Conservation (phyloP, 2,888 invertebrate genomes). For the Teleiodes luculella region DNA sequence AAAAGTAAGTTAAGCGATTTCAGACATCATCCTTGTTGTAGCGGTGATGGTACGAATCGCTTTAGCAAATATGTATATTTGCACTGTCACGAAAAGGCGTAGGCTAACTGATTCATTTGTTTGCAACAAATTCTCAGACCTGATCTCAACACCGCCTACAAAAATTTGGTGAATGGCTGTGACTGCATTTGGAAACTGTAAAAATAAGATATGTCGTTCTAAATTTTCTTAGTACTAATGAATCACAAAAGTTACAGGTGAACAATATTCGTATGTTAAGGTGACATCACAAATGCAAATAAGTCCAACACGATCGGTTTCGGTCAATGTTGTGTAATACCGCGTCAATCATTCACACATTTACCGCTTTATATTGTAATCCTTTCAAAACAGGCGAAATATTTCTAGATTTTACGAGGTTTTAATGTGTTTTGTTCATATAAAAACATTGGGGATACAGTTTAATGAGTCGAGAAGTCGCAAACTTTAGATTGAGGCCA, state of each 20-base stretch:
- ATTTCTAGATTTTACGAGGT: background rate
- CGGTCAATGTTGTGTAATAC: constrained; percentile 31
- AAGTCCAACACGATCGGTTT: constrained; percentile 33
- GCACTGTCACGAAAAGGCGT: constrained; percentile 8
- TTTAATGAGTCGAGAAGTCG: constrained; percentile 36
- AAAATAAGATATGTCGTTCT: background rate
- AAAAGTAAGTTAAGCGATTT: background rate
- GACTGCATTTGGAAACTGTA: constrained; percentile 11
- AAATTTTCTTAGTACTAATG: background rate
- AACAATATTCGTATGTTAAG: constrained; percentile 11
- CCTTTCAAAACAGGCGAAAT: background rate
- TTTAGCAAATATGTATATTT: background rate
- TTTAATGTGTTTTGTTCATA: no score
- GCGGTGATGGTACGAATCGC: background rate
- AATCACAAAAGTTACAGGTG: constrained; percentile 5
- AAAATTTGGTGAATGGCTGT: background rate
- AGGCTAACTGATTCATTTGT: constrained; percentile 29
- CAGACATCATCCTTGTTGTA: background rate
- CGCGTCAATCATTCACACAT: constrained; percentile 6
- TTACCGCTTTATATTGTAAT: background rate
- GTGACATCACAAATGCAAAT: constrained; percentile 49
- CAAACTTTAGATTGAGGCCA: constrained; percentile 35
- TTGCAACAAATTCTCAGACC: constrained; percentile 16
- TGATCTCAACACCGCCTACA: constrained; percentile 16
- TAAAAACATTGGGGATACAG: background rate